Percentiles rank a stretch among this genome's conserved stretches.
phyloP scores from a whole-genome alignment of 2,113 vertebrate species.

The Bolborhynchus lineola region DNA sequence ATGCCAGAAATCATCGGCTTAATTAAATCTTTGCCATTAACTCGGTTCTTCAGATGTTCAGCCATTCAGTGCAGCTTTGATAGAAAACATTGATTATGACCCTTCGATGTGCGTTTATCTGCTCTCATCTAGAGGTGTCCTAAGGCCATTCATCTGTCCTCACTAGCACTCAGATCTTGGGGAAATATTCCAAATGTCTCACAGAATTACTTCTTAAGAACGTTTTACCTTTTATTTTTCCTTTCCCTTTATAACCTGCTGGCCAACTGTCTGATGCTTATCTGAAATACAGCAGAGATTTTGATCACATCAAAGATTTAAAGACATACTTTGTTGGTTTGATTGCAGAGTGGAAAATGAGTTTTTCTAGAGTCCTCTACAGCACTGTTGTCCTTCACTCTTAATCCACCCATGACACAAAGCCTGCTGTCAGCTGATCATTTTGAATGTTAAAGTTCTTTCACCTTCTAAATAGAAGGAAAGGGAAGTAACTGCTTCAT shows the following conservation, averaged over 20 bases:
- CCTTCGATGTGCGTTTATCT: slow-evolving; percentile 8
- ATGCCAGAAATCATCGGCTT: slow-evolving; percentile 10
- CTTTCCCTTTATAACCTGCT: neutral
- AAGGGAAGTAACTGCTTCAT: neutral
- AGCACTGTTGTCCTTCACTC: neutral
- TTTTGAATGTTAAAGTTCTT: neutral
- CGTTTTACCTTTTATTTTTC: neutral
- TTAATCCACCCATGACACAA: neutral
- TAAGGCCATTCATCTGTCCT: neutral
- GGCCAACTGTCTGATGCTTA: neutral
- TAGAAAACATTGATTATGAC: slow-evolving; percentile 17
- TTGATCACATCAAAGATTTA: neutral
- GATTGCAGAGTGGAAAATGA: neutral
- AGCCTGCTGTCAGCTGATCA: neutral
- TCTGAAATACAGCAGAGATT: neutral
- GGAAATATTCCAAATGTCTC: neutral
- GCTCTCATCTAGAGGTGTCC: slow-evolving; percentile 12
- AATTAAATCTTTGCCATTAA: slow-evolving; percentile 46
- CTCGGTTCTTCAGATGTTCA: slow-evolving; percentile 4
- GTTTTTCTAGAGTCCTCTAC: neutral
- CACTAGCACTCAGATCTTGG: neutral
- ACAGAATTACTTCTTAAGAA: neutral
- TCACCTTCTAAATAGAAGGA: neutral
- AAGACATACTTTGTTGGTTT: neutral
- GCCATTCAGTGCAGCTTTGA: slow-evolving; percentile 14